Percentiles rank a stretch among this genome's conserved stretches.
phyloP scores from a whole-genome alignment of 2,888 invertebrate species.

The Mimas tiliae region DNA sequence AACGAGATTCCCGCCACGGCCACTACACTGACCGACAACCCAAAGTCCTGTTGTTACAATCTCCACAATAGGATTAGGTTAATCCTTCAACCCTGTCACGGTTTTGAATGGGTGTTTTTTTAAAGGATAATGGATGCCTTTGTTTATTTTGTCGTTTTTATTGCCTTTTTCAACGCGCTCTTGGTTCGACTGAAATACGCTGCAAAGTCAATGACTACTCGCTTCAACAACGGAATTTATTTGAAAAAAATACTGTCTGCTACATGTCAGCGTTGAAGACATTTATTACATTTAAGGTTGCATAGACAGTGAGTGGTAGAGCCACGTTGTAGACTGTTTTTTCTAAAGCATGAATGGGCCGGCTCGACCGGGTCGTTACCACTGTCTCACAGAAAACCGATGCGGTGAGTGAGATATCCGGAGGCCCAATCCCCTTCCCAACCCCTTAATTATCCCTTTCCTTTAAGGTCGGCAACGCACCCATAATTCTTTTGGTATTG shows the following conservation, averaged over 20 bases:
- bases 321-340: too few species aligned
- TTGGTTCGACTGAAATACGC: conserved; percentile 10
- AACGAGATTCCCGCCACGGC: conserved; percentile 26
- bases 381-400: too few species aligned
- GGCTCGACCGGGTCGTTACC: too few species aligned
- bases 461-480: too few species aligned
- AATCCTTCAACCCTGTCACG: conserved; percentile 35
- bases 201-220: conserved; percentile 2
- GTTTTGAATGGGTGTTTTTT: conserved; percentile 40
- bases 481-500: too few species aligned
- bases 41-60: conserved; percentile 42
- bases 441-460: too few species aligned
- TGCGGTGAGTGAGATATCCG: too few species aligned
- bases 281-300: not conserved
- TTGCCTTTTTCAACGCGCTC: conserved; percentile 15
- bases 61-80: conserved; percentile 47
- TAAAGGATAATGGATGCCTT: conserved; percentile 34
- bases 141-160: conserved; percentile 32
- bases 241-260: conserved; percentile 9
- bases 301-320: too few species aligned
- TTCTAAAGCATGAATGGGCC: too few species aligned
- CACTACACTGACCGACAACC: conserved; percentile 33
- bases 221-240: conserved; percentile 15
- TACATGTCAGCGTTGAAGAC: not conserved
- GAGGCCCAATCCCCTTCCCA: too few species aligned